Evolutionary conservation across 2,888 invertebrate genomes (phyloP), one percentile per base, ranked within the genome.

Genomic region (Piscicola geometra): DNA sequence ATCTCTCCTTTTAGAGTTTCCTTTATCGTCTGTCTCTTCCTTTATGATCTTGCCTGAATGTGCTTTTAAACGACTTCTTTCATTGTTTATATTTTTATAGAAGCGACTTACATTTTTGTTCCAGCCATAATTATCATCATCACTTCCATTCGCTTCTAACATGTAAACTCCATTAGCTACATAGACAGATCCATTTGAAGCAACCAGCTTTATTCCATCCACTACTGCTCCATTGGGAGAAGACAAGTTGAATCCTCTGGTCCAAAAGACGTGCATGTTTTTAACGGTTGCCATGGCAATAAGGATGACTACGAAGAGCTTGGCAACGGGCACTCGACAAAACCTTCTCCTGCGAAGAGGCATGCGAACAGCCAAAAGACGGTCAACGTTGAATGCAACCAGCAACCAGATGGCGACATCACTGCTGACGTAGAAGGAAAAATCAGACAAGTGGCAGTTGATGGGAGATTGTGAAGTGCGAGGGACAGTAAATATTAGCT

Each of bases 341-440:
- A 82, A 75, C 1, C 77, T 33, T 47, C 78, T 81, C 28, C 82
- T 81, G 32, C 77, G 77, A 67, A 82, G 80, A 0, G 84, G 84
- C 35, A 81, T 78, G 21, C 82, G 81, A 1, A 84, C 83, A 25
- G 80, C 82, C 12, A 84, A 68, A 73, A 82, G 82, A 21, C 84
- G 78, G 76, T 84, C 84, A 5, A 83, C 75, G 21, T 83, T 83
- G 35, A 83, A 82, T 0, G 82, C 80, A 1, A 84, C 83, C n/a
- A 83, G 77, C n/a, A 82, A 79, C 84, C 83, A 84, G 1, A 82
- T 82, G 33, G 83, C 82, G 15, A 81, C 80, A 64, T 83, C 83
- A 32, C 82, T 77, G 0, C 80, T 79, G 0, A 81, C 71, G 77
- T 84, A 84, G 1, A 83, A 83, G 0, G 82, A 64, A 76, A 83